Conservation (phyloP, 2,797 vertebrate genomes). For the Decapterus maruadsi region DNA sequence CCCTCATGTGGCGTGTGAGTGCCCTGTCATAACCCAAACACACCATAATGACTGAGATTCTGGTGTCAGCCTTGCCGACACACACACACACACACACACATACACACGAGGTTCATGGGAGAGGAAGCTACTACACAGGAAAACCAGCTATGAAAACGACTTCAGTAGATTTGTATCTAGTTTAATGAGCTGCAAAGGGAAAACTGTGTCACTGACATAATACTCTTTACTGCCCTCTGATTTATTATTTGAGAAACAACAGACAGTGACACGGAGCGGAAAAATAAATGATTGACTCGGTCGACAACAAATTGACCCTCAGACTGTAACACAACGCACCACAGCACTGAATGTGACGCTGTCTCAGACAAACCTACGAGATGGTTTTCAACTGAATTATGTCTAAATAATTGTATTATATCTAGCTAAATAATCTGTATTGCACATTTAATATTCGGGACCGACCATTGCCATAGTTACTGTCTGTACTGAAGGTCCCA, state of each 20-base stretch:
- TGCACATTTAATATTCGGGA: background rate
- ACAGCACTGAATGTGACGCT: background rate
- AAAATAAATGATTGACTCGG: constrained; percentile 58
- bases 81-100: constrained; percentile 54
- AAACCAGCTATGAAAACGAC: background rate
- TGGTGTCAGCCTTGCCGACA: constrained; percentile 41
- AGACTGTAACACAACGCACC: background rate
- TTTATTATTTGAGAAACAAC: constrained; percentile 22
- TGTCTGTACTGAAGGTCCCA: background rate
- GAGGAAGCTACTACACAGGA: constrained; percentile 12
- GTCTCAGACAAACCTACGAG: background rate
- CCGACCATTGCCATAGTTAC: background rate
- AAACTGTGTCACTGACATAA: constrained; percentile 27
- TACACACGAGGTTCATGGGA: constrained; percentile 27
- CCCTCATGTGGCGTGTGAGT: constrained; percentile 81
- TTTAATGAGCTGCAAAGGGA: constrained; percentile 19
- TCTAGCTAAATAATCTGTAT: background rate
- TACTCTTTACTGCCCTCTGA: background rate
- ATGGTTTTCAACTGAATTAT: background rate
- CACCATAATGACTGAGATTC: constrained; percentile 71
- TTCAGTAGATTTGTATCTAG: constrained; percentile 45
- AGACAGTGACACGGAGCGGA: constrained; percentile 5
- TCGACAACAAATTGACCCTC: constrained; percentile 23
- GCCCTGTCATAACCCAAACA: constrained; percentile 86
- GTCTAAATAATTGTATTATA: too few species aligned